Evolutionary conservation across 2,888 invertebrate species (phyloP).

Genomic region (Erebia aethiops): DNA sequence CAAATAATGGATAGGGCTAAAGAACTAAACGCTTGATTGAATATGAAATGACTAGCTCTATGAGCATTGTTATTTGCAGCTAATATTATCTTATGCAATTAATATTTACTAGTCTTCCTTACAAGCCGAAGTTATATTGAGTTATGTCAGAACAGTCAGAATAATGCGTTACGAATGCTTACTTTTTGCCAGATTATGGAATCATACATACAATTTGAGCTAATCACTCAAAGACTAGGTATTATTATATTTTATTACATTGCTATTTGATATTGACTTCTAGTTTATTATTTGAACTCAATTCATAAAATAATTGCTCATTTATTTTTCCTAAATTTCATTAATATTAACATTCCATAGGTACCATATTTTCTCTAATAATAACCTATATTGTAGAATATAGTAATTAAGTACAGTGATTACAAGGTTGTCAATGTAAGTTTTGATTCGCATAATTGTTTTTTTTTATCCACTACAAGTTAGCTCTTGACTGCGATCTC

Average conservation of each 20-base stretch:
- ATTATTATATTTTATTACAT: neutral
- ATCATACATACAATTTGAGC: conserved; percentile 8
- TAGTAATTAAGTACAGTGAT: no score
- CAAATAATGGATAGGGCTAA: neutral
- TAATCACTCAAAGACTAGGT: neutral
- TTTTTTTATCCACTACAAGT: no score
- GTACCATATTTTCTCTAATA: no score
- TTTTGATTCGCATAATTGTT: no score
- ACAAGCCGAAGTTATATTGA: conserved; percentile 29
- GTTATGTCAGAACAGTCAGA: conserved; percentile 29
- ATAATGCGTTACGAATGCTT: conserved; percentile 30
- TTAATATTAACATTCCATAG: no score
- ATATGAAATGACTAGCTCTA: neutral
- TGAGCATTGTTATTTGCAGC: conserved; percentile 11
- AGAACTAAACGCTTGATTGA: conserved; percentile 8
- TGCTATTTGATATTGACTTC: neutral
- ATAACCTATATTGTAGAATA: no score
- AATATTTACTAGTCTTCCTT: conserved; percentile 30
- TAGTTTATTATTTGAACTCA: neutral
- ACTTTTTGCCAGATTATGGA: conserved; percentile 28
- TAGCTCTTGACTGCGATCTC: no score
- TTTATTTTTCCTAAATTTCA: no score
- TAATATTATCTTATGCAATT: conserved; percentile 28
- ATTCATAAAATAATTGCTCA: neutral
- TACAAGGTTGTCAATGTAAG: no score